Evolutionary conservation across 2,113 vertebrate genomes (phyloP), one percentile per base, ranked within the genome.

Genomic region (Monopterus albus): DNA sequence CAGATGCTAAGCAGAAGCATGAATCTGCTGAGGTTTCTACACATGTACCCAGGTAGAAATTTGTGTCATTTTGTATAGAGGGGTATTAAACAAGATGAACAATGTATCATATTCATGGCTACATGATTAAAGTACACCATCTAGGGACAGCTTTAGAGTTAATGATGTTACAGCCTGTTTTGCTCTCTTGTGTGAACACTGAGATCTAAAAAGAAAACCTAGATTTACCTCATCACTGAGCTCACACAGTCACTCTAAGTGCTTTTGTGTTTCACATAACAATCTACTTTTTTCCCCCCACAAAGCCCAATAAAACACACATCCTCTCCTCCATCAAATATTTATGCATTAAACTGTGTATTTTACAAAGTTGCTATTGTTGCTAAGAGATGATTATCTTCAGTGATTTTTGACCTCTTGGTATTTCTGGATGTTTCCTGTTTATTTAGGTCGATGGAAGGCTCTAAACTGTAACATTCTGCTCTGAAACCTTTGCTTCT

Each of bases 351-450:
- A 84, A 85, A 78, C 79, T 78, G 72, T 85, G 69, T 50, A 18
- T 62, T 82, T 81, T n/a, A 78, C 78, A 82, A 82, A 84, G 86
- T 75, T 43, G 40, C 73, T 63, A 89, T 89, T 89, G 85, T 89
- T 75, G 67, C 14, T 0, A 51, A 7, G 56, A 43, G 66, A 47
- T 23, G 85, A 85, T 89, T 82, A 85, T 85, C 85, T 45, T n/a
- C 33, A 29, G 74, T 70, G 84, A 89, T 87, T 75, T 78, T 71
- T 68, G 28, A 68, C 50, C 26, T 67, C 33, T 58, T 33, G 0
- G 47, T 42, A 39, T 83, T 83, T 81, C 49, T 75, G 65, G 31
- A n/a, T 14, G 56, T 57, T 85, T 89, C 85, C 87, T 86, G 85
- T 89, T 89, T 86, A 89, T 79, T 82, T 61, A 9, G 68, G 64